Percentiles rank a stretch among this genome's conserved stretches.
Evolutionary conservation across 2,113 vertebrate genomes (phyloP).

Genomic region (Platysteira castanea): DNA sequence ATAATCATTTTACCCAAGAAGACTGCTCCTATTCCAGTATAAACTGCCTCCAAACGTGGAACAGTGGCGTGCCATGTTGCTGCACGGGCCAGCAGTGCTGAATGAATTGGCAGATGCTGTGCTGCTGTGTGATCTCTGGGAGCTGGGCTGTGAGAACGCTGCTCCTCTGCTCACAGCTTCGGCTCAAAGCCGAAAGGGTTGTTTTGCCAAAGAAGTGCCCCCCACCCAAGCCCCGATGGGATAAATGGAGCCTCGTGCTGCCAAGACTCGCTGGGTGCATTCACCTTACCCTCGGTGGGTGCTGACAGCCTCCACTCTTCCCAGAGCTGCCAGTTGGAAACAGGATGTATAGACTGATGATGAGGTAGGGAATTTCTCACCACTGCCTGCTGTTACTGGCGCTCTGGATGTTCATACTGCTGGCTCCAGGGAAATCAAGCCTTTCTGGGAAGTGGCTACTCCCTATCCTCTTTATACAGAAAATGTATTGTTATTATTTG

Average conservation of each 20-base stretch:
- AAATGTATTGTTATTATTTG: slow-evolving; percentile 69
- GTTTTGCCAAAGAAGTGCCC: background rate
- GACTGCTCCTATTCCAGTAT: slow-evolving; percentile 7
- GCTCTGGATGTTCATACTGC: slow-evolving; percentile 35
- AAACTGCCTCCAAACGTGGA: slow-evolving; percentile 49
- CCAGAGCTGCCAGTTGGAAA: background rate
- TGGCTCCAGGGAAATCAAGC: slow-evolving; percentile 59
- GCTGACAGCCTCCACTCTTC: background rate
- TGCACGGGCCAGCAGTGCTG: slow-evolving; percentile 37
- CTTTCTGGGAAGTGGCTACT: slow-evolving; percentile 68
- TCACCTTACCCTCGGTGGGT: background rate
- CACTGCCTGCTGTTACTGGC: slow-evolving; percentile 31
- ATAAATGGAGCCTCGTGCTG: background rate
- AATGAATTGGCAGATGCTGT: slow-evolving; percentile 52
- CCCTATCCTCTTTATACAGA: slow-evolving; percentile 68
- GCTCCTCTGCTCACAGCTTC: background rate
- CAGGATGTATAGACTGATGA: background rate
- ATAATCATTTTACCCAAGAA: background rate
- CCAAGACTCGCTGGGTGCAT: background rate
- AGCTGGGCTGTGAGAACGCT: background rate
- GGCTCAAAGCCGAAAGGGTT: background rate
- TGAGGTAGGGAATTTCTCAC: slow-evolving; percentile 42
- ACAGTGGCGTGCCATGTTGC: slow-evolving; percentile 16
- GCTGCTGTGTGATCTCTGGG: background rate
- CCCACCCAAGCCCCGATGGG: background rate